Conservation (phyloP, 2,888 invertebrate genomes). For the Chaetogeoica ovagalla region DNA sequence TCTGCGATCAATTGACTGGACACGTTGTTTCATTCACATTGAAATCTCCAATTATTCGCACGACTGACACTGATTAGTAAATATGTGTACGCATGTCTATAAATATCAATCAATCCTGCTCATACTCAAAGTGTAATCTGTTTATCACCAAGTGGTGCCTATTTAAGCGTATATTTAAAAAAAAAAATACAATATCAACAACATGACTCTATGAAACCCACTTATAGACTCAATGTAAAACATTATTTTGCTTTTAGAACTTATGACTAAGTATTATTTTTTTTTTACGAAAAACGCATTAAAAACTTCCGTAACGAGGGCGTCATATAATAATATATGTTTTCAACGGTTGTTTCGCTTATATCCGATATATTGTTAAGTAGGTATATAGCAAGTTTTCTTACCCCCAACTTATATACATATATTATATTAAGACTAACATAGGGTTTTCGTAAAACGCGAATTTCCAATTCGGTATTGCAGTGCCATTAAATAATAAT, state of each 20-base stretch:
- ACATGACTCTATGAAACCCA: background rate
- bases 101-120: slow-evolving; percentile 38
- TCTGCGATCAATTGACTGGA: slow-evolving; percentile 28
- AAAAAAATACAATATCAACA: slow-evolving; percentile 21
- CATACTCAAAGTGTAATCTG: slow-evolving; percentile 37
- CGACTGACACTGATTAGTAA: slow-evolving; percentile 5
- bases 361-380: background rate
- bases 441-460: no score
- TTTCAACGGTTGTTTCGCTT: background rate
- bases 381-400: background rate
- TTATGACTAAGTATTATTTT: background rate
- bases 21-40: slow-evolving; percentile 20
- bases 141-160: slow-evolving; percentile 30
- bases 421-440: no score
- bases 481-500: no score
- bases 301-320: background rate
- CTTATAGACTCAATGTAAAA: background rate
- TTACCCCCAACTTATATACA: no score
- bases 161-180: slow-evolving; percentile 33
- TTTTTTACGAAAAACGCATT: background rate
- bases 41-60: slow-evolving; percentile 44
- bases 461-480: no score
- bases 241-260: slow-evolving; percentile 39
- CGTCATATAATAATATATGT: background rate
- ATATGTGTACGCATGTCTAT: background rate